Evolutionary conservation across 2,888 invertebrate genomes (phyloP).

Genomic region (Adelphocoris suturalis): DNA sequence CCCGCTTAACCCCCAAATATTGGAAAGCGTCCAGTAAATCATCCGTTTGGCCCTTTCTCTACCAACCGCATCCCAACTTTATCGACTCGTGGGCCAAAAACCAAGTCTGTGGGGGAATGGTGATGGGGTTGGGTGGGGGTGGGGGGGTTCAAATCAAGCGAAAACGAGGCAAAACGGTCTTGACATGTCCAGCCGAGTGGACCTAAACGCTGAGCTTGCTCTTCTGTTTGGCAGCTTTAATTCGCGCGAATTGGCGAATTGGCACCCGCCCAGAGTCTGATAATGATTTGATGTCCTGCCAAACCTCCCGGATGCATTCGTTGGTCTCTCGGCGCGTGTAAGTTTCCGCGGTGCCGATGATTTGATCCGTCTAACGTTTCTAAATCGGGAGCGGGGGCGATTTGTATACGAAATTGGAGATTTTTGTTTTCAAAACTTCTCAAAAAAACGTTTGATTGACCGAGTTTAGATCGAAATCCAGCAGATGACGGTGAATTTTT

Average conservation of each 20-base stretch:
- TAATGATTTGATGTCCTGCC: slow-evolving; percentile 19
- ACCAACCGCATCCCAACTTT: no score
- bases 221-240: background rate
- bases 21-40: no score
- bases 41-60: no score
- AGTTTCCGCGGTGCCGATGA: slow-evolving; percentile 13
- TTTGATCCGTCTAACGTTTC: background rate
- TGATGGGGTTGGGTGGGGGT: no score
- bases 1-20: no score
- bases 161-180: background rate
- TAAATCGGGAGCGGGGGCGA: background rate
- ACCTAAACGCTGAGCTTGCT: background rate
- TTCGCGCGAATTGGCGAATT: background rate
- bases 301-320: background rate
- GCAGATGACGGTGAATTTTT: no score
- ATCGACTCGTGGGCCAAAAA: no score
- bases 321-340: background rate
- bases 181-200: slow-evolving; percentile 16
- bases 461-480: no score
- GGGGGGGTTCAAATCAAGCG: background rate
- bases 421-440: background rate
- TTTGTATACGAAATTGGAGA: background rate
- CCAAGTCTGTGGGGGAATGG: no score
- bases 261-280: background rate
- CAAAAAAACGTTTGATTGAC: background rate